Base-by-base conservation (phyloP, 1,140 invertebrate genomes). In the Anoplophora glabripennis region DNA sequence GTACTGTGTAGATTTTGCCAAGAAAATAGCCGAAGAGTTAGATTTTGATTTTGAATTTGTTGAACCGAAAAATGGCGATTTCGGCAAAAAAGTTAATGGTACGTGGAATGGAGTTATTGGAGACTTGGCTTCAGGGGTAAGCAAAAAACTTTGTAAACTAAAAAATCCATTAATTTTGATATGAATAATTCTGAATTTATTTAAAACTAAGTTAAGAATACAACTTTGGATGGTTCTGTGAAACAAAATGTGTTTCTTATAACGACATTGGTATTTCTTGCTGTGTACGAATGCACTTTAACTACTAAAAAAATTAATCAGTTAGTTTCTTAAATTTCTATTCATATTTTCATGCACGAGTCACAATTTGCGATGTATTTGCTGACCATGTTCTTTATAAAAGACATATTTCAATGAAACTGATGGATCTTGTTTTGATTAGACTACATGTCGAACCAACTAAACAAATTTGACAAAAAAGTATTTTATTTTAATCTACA, bases 91-190 rank as follows among this genome's bases (percentile, higher is more conserved):
- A 69, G 74, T 81, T 0, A 87, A 88, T 64, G 89, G 90, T 0
- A 79, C 87, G n/a, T 98, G 94, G 94, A 85, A 87, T 72, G 96
- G 96, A 0, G 79, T 97, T 21, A 86, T 98, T 1, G 90, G 93
- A 1, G 92, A 97, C 76, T 79, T 98, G n/a, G 84, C 89, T 4
- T 85, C 81, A 64, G 91, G 91, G 55, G 90, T 90, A 79, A 81
- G 79, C 71, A 42, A 28, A 28, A 2, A 28, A 28, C 21, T 28
- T n/a, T n/a, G n/a, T n/a, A n/a, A n/a, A n/a, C n/a, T n/a, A n/a
- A n/a, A n/a, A n/a, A n/a, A n/a, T n/a, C n/a, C n/a, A n/a, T n/a
- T n/a, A n/a, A n/a, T n/a, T n/a, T n/a, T n/a, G n/a, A n/a, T n/a
- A n/a, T n/a, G n/a, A n/a, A n/a, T n/a, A n/a, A n/a, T n/a, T n/a